phyloP scores from a whole-genome alignment of 2,113 vertebrate genomes.

The Mustelus asterias region DNA sequence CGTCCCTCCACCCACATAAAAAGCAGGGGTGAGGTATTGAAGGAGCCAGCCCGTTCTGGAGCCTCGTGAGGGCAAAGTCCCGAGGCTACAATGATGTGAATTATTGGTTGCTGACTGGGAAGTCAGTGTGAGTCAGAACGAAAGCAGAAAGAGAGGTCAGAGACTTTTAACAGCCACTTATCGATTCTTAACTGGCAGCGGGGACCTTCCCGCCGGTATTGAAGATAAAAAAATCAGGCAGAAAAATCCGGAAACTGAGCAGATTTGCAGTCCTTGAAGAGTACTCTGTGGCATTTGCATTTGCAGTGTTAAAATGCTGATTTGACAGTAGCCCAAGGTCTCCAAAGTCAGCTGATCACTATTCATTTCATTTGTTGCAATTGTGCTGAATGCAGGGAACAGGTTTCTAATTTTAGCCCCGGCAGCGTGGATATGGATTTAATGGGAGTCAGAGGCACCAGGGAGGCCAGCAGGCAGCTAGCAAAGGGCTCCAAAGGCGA shows the following conservation, averaged over 20 bases:
- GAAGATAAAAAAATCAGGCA: background rate
- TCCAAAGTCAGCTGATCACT: background rate
- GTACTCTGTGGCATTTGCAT: background rate
- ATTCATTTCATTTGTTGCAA: background rate
- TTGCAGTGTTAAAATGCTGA: background rate
- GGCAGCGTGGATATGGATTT: background rate
- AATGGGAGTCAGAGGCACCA: background rate
- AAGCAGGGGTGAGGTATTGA: background rate
- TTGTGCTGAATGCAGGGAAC: background rate
- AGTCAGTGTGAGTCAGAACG: background rate
- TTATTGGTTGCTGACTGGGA: background rate
- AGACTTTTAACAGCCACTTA: background rate
- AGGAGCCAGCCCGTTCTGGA: background rate
- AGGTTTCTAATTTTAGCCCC: background rate
- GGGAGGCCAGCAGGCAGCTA: background rate
- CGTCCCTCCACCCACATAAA: background rate
- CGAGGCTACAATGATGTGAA: background rate
- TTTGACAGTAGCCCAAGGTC: conserved; percentile 5
- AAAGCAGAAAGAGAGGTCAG: background rate
- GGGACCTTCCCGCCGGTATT: background rate
- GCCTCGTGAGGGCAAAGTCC: background rate
- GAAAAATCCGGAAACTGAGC: background rate
- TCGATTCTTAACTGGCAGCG: background rate
- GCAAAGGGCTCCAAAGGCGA: background rate
- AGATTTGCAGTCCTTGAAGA: background rate